Conservation (phyloP, 2,888 invertebrate genomes). For the Apamea anceps region DNA sequence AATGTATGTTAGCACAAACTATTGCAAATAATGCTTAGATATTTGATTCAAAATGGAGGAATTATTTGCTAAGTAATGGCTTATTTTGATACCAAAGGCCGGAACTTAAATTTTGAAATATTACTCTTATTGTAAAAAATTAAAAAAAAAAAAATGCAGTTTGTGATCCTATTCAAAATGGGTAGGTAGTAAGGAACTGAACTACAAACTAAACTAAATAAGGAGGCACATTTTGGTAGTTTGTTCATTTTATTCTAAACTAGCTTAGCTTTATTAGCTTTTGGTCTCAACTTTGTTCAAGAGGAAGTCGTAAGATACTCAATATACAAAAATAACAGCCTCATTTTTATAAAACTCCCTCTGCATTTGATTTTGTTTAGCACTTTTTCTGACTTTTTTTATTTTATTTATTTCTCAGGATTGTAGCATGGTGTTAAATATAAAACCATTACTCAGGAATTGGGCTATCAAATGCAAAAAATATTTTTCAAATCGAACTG, state of each 20-base stretch:
- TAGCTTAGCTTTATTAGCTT: too few relatives aligned
- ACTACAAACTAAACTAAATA: background rate
- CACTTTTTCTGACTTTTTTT: background rate
- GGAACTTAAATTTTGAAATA: background rate
- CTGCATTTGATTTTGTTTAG: background rate
- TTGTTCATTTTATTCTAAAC: background rate
- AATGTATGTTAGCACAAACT: conserved; percentile 6
- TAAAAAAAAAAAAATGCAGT: background rate
- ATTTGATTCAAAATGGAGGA: background rate
- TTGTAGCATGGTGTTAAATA: background rate
- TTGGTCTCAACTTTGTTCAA: background rate
- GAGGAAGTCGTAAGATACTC: background rate
- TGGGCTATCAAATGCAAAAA: background rate
- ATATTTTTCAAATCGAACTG: background rate
- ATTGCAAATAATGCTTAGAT: background rate
- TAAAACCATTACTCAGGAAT: background rate
- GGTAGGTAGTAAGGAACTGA: background rate
- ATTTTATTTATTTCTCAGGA: background rate
- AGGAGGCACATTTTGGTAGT: background rate
- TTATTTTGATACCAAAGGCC: background rate
- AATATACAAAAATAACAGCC: background rate
- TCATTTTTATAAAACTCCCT: background rate
- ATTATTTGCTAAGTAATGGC: background rate
- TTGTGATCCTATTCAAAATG: background rate
- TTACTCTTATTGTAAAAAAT: too few relatives aligned